Evolutionary conservation across 2,797 vertebrate genomes (phyloP), one percentile per base, ranked within the genome.

Genomic region (Sebastes steindachneri): DNA sequence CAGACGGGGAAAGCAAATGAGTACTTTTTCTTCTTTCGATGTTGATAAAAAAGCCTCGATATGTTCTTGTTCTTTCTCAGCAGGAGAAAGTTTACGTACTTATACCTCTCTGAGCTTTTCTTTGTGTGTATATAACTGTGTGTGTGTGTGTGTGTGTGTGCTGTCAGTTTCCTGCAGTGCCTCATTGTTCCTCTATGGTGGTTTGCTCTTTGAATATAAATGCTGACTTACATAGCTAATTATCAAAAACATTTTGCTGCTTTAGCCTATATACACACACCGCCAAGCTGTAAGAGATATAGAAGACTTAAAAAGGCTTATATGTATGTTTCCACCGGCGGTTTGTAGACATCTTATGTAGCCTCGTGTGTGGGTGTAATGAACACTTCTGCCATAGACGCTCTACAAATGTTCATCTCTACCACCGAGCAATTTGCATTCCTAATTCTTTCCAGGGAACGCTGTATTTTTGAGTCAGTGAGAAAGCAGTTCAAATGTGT

Each of bases 1-100:
- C 58, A 77, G 69, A 88, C 12, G 19, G 19, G 68, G 67, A 85
- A 83, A 76, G 77, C 62, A 89, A 87, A 88, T 85, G 41, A 86
- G 78, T 28, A 25, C 64, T 72, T 85, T 83, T 80, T 65, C 37
- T 25, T 57, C 80, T 67, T 77, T 80, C 71, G 10, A 17, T 54
- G 65, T 68, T 82, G 75, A 86, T 88, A 59, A 57, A 69, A 73
- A 55, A 78, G 35, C 48, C 73, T 68, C 17, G 0, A 67, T 86
- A 80, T 79, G 60, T 75, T 74, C 68, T 19, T 75, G 59, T 90
- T 80, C 48, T 77, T 71, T 66, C 79, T 79, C 79, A 87, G 87
- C 76, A 57, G 86, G 84, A 31, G 12, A 12, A 66, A 17, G 60
- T 74, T 35, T 77, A 64, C 14, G 29, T 70, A 73, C 69, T 35